Evolutionary conservation across 2,888 invertebrate genomes (phyloP), one percentile per base, ranked within the genome.

Genomic region (Drosophila robusta): DNA sequence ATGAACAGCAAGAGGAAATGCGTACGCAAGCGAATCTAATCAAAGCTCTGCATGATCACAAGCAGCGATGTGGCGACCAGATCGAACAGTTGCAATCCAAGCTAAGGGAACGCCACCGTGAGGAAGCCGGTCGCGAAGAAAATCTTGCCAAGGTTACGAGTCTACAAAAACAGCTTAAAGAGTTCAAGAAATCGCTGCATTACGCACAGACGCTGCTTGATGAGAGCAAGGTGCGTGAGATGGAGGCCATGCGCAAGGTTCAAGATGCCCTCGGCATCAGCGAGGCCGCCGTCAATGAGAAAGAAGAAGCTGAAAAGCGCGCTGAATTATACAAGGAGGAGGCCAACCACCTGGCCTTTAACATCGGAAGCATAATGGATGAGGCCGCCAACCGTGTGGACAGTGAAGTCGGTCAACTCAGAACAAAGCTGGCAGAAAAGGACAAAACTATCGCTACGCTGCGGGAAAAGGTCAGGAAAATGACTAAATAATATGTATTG

Each of bases 391-490:
- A 91, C 0, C 93, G 93, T 68, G 93, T 94, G 39, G 94, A 94
- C 77, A 92, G 87, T n/a, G 95, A 96, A 90, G 91, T 95, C 50
- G 93, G 93, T 5, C 92, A 93, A 52, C 90, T 94, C 0, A 95
- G 93, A 85, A 92, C 93, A 3, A 93, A 93, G 70, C 94, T 94
- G 76, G 93, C 94, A 29, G 94, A 93, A 51, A 95, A 94, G 89
- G 93, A 94, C 29, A 93, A 93, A 56, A 91, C 92, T 63, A 89
- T 94, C 0, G 91, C 93, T 50, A 92, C 93, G 57, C 92, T 93
- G 3, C 82, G 93, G 14, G 92, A 93, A 1, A 94, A 94, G 65
- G 89, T 90, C 12, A 26, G 39, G 3, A 9, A 29, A 24, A 22
- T 41, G 9, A 26, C 3, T 32, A 26, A 5, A 14, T 11, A 47